A percentile compares a stretch with the other conserved stretches of the same genome.
These are phyloP conservation scores for Hiodon tergisus DNA, from an alignment of 2,113 vertebrate species.

Conservation along the genomic window DNA sequence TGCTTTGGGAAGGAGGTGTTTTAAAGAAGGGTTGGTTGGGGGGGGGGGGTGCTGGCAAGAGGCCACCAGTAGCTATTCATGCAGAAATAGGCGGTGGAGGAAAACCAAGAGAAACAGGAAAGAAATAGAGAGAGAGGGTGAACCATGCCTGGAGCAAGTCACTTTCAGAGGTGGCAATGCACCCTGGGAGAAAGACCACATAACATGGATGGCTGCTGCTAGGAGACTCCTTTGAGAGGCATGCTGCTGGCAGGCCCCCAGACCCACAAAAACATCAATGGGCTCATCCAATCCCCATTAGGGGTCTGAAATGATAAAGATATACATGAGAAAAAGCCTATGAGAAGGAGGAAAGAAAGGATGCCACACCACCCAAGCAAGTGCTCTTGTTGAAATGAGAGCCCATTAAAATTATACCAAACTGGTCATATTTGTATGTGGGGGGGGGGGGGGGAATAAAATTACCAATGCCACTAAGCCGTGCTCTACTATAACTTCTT, in stretches of 20 bases:
- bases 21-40: conserved; percentile 42
- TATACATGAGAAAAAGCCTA: conserved; percentile 44
- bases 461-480: too few species aligned
- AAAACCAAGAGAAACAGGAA: conserved; percentile 32
- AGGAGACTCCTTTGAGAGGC: conserved; percentile 68
- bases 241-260: conserved; percentile 59
- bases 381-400: not conserved
- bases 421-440: not conserved
- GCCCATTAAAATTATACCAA: not conserved
- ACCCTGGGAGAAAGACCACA: conserved; percentile 63
- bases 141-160: conserved; percentile 68
- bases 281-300: conserved; percentile 61
- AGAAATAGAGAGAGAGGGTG: conserved; percentile 27
- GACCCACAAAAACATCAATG: conserved; percentile 55
- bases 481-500: too few species aligned
- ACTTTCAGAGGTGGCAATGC: conserved; percentile 71
- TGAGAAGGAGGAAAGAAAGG: not conserved
- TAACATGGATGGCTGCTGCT: conserved; percentile 63
- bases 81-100: conserved; percentile 64
- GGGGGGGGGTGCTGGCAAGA: conserved; percentile 58
- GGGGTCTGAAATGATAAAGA: conserved; percentile 68
- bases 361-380: not conserved
- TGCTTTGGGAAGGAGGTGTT: conserved; percentile 39
- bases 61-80: conserved; percentile 70
- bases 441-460: not conserved